Evolutionary conservation across 2,113 vertebrate species (phyloP).

Genomic region (Pteronura brasiliensis): DNA sequence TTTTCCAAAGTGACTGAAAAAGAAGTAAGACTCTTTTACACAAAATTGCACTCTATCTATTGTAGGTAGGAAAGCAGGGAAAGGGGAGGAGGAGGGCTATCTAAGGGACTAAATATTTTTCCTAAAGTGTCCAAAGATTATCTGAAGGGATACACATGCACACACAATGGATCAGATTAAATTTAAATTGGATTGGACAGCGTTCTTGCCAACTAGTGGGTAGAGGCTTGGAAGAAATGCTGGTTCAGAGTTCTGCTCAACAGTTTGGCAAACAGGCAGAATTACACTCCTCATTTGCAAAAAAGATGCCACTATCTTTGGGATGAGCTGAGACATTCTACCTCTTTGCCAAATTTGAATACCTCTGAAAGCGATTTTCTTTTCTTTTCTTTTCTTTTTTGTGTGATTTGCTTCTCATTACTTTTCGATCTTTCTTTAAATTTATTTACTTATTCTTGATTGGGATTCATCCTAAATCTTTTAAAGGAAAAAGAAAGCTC

Average conservation of each 20-base stretch:
- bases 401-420: background rate
- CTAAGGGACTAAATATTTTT: background rate
- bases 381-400: slow-evolving; percentile 12
- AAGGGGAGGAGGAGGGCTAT: background rate
- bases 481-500: background rate
- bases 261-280: background rate
- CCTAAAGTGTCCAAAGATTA: background rate
- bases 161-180: background rate
- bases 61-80: background rate
- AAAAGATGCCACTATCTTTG: background rate
- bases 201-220: background rate
- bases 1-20: background rate
- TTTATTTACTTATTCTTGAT: background rate
- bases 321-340: background rate
- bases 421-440: background rate
- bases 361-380: background rate
- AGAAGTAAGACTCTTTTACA: background rate
- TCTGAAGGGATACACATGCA: background rate
- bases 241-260: background rate
- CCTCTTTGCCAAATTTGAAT: background rate
- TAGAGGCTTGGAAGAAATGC: background rate
- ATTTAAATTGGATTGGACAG: background rate
- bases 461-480: background rate
- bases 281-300: background rate
- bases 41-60: background rate